Evolutionary conservation across 1,140 invertebrate species (phyloP).

Genomic region (Drosophila equinoxialis): DNA sequence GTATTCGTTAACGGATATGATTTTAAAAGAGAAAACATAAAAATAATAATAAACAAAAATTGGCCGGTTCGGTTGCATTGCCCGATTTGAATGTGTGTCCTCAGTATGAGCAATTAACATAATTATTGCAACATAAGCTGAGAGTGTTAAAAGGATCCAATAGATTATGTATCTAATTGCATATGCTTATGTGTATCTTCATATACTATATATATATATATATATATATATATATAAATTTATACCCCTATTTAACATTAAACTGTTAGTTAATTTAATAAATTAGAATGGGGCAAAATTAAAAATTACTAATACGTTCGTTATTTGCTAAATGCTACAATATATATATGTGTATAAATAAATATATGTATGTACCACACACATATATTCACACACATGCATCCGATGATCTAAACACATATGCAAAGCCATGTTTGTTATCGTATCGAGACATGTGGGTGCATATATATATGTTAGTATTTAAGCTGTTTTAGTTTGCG

Average conservation of each 20-base stretch:
- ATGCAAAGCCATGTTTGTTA: slow-evolving; percentile 1
- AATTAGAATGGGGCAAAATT: slow-evolving; percentile 23
- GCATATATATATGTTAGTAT: slow-evolving; percentile 10
- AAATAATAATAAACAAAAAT: not conserved
- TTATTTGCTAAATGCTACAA: slow-evolving; percentile 35
- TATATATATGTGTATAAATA: slow-evolving; percentile 21
- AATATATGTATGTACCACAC: slow-evolving; percentile 15
- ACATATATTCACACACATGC: slow-evolving; percentile 19
- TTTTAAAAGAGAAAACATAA: not conserved
- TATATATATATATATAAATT: not conserved
- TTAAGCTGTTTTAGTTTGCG: slow-evolving; percentile 17
- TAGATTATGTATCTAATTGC: slow-evolving; percentile 2
- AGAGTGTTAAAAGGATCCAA: not conserved
- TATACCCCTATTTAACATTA: slow-evolving; percentile 16
- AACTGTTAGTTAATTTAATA: slow-evolving; percentile 10
- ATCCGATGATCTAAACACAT: not conserved
- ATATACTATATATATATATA: slow-evolving; percentile 2
- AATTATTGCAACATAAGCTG: slow-evolving; percentile 7
- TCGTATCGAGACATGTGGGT: slow-evolving; percentile 30
- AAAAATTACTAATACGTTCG: slow-evolving; percentile 24
- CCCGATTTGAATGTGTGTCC: slow-evolving; percentile 2
- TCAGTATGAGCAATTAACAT: slow-evolving; percentile 3
- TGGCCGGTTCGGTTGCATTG: not conserved
- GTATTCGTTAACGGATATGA: no score
- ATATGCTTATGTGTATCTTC: slow-evolving; percentile 4